Percentiles rank a stretch among this genome's conserved stretches.
Conservation (phyloP, 2,797 vertebrate genomes). For the Sebastes cheni region DNA sequence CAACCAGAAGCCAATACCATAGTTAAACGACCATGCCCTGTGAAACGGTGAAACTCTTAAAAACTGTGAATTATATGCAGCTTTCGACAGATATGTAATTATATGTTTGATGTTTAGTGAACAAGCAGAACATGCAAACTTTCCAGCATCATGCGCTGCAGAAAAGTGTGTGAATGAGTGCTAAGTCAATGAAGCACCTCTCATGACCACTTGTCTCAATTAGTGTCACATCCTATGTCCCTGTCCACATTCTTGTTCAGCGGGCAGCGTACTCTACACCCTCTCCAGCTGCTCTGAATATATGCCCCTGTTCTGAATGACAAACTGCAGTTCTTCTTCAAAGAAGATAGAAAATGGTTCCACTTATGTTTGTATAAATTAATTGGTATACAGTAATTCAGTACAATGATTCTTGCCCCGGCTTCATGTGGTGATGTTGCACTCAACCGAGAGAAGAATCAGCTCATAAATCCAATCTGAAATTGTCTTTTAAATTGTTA, state of each 20-base stretch:
- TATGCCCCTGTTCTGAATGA: constrained; percentile 4
- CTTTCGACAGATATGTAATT: not conserved
- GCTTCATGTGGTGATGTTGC: not conserved
- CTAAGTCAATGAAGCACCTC: constrained; percentile 29
- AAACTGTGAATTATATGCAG: not conserved
- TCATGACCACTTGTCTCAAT: constrained; percentile 37
- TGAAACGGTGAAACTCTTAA: not conserved
- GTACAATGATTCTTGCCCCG: not conserved
- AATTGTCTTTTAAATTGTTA: not conserved
- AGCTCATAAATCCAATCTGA: not conserved
- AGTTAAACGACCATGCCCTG: not conserved
- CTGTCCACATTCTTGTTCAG: constrained; percentile 22
- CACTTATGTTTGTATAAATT: constrained; percentile 36
- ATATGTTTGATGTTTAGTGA: not conserved
- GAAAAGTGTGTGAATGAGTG: constrained; percentile 14
- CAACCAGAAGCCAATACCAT: not conserved
- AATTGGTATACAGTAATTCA: not conserved
- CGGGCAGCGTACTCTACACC: not conserved
- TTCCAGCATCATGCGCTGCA: not conserved
- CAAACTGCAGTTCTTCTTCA: constrained; percentile 7
- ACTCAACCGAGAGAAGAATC: constrained; percentile 4
- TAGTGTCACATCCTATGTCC: constrained; percentile 26
- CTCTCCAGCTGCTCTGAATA: constrained; percentile 39
- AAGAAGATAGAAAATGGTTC: not conserved
- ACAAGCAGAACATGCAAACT: not conserved